These are phyloP conservation scores for Brachionus plicatilis DNA, from an alignment of 1,140 invertebrate genomes.

Conservation along the genomic window DNA sequence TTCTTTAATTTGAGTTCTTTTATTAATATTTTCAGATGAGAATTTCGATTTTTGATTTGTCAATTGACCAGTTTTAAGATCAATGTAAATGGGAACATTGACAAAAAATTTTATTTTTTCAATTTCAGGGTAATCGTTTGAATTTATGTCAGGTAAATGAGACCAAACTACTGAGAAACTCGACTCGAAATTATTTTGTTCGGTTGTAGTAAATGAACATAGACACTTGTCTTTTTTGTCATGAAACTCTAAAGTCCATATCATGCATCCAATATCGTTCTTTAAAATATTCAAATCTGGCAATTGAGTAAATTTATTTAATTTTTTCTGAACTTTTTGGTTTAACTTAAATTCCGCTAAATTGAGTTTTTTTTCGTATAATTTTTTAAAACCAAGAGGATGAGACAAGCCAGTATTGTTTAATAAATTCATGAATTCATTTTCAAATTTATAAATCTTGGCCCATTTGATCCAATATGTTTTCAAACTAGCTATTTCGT, in stretches of 20 bases:
- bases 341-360: background rate
- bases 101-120: background rate
- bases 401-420: background rate
- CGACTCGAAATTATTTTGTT: slow-evolving; percentile 20
- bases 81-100: background rate
- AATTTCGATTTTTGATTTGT: background rate
- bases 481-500: background rate
- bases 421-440: background rate
- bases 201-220: background rate
- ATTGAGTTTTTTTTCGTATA: background rate
- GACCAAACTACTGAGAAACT: background rate
- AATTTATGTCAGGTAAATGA: background rate
- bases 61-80: background rate
- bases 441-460: background rate
- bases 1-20: background rate
- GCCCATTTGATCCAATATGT: background rate
- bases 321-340: background rate
- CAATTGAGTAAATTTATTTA: background rate
- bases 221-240: background rate
- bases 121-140: background rate
- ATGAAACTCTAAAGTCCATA: background rate
- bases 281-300: slow-evolving; percentile 11
- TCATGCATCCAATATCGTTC: background rate
- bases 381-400: background rate
- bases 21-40: background rate